Base-by-base conservation (phyloP, 2,113 vertebrate species). In the Circaetus gallicus region DNA sequence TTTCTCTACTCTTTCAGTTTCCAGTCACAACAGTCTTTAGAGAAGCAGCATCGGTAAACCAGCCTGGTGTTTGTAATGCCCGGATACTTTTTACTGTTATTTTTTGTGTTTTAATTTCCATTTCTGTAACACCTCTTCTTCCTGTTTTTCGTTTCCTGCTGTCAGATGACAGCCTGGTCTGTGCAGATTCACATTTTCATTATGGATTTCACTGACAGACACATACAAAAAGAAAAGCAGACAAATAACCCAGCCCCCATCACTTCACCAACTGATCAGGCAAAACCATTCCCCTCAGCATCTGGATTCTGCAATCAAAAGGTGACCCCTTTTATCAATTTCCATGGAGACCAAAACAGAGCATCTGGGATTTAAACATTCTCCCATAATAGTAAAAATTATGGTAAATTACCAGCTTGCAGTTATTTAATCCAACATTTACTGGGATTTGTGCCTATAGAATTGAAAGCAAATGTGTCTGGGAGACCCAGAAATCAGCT, bases 71-170 rank as follows among this genome's bases (percentile, higher is more conserved):
- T 83, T 59, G 2, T 29, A 56, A 90, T 29, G 22, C 47, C 29
- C 9, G 1, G 69, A n/a, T 92, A 52, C 5, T 19, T 61, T 92
- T 69, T 90, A 56, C 25, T 80, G 56, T 65, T 82, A 16, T 67
- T 93, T 93, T 91, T 91, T 50, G 55, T 61, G 58, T 31, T 92
- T 92, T 85, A 87, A 92, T 96, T 96, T 94, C 67, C 31, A 89
- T 85, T 93, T 96, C 24, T 82, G 50, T 25, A 65, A 65, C 2
- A n/a, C 77, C 16, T 8, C 28, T 67, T 73, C 67, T 86, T 74
- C 78, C 79, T 88, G 66, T 38, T 92, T 91, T 90, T 55, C 0
- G 0, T 59, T 94, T 93, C 34, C 50, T 53, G 34, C 62, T 78
- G 49, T 82, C 82, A 73, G 45, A 79, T 71, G 82, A 50, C 62